phyloP scores from a whole-genome alignment of 1,140 invertebrate genomes.

The Elysia chlorotica region DNA sequence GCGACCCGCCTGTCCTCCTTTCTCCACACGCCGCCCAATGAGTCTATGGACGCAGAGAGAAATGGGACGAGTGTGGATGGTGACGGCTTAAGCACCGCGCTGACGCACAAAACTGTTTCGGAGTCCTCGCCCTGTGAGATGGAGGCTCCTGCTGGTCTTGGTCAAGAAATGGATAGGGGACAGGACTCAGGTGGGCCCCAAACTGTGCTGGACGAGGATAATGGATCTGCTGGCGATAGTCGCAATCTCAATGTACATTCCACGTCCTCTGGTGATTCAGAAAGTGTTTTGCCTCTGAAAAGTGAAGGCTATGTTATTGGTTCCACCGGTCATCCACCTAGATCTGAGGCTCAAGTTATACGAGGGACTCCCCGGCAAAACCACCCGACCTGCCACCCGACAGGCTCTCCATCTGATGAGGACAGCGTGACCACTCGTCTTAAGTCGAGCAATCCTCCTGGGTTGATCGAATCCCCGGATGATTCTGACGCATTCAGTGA shows the following conservation, averaged over 20 bases:
- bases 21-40: slow-evolving; percentile 16
- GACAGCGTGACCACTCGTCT: not conserved
- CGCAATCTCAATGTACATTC: not conserved
- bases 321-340: not conserved
- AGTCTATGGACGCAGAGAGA: not conserved
- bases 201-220: not conserved
- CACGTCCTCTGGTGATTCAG: not conserved
- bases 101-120: not conserved
- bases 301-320: too few relatives aligned
- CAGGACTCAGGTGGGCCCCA: not conserved
- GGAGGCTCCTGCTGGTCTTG: slow-evolving; percentile 6
- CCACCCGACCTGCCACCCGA: too few relatives aligned
- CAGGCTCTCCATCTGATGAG: not conserved
- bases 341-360: not conserved
- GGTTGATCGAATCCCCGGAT: too few relatives aligned
- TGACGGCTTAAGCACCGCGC: slow-evolving; percentile 8
- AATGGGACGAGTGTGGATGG: slow-evolving; percentile 12
- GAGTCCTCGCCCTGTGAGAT: not conserved
- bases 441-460: too few relatives aligned
- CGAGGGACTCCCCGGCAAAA: not conserved
- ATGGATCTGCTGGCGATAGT: not conserved
- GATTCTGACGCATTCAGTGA: slow-evolving; percentile 38
- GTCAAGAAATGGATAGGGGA: slow-evolving; percentile 14
- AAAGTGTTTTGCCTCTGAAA: not conserved
- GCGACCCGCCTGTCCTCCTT: slow-evolving; percentile 1